Base-by-base conservation (phyloP, 2,888 invertebrate species). In the Ophraella communa region DNA sequence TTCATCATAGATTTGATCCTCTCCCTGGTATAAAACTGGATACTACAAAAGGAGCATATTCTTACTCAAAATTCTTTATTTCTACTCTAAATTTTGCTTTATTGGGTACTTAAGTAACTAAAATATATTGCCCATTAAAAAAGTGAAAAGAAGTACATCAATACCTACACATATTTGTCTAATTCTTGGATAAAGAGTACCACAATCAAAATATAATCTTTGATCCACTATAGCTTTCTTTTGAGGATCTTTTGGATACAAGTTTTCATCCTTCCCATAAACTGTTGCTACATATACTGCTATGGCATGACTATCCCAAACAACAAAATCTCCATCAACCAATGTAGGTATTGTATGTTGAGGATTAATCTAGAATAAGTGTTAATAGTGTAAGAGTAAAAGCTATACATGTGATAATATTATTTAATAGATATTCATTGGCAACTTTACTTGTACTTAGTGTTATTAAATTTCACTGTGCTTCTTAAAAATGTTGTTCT, bases 231-330 rank as follows among this genome's bases (percentile, higher is more conserved):
- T 18, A 0, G 88, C 89, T 61, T 86, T 83, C 57, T 80, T 77
- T 76, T 85, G 83, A 0, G 82, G 77, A 74, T 89, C 87, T 67
- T 83, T 85, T 0, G 90, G 90, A 78, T 89, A 90, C 21, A 89
- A 80, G 35, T 79, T 77, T 65, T 87, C 87, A 71, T 87, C 85
- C 75, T 86, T 87, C 0, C 84, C 87, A 77, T 87, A 89, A 66
- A 86, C 85, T 67, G 85, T 85, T 0, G 85, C 87, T 67, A 90
- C 82, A 77, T 90, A 91, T 51, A 84, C 80, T 3, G 86, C 84
- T 65, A 90, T 89, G 7, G 89, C 89, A 35, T 87, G 85, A 71
- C 89, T 89, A 77, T 91, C 91, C 88, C 89, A 90, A 52, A 91
- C 68, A 11, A 85, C 78, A 75, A 89, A 88, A 10, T 88, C 89